Conservation (phyloP, 2,797 vertebrate genomes). For the Poecilia picta region DNA sequence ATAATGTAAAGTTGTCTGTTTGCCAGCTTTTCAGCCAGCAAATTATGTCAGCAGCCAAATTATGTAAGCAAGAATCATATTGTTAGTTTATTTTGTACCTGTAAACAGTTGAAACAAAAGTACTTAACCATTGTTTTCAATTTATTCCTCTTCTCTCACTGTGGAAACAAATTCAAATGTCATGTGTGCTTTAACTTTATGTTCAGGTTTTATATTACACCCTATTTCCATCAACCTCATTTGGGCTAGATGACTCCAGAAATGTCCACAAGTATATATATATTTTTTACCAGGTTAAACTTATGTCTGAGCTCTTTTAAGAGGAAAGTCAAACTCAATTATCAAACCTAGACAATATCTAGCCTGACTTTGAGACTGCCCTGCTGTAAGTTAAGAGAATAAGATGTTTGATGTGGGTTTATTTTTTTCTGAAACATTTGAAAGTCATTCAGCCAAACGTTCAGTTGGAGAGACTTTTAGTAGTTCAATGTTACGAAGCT, state of each 20-base stretch:
- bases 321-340: neutral
- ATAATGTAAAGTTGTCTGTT: neutral
- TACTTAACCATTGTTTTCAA: neutral
- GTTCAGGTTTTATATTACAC: neutral
- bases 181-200: neutral
- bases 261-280: neutral
- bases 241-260: neutral
- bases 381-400: neutral
- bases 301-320: neutral
- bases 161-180: neutral
- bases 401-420: neutral
- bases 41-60: neutral
- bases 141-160: neutral
- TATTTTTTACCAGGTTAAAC: neutral
- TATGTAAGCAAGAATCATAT: neutral
- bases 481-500: neutral
- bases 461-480: neutral
- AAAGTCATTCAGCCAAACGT: neutral
- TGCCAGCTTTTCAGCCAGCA: neutral
- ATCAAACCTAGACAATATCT: neutral
- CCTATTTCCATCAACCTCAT: neutral
- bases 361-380: neutral
- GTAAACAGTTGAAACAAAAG: neutral
- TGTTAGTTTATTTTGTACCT: neutral
- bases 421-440: neutral